Evolutionary conservation across 2,797 vertebrate species (phyloP).

Genomic region (Ambastaia sidthimunki): DNA sequence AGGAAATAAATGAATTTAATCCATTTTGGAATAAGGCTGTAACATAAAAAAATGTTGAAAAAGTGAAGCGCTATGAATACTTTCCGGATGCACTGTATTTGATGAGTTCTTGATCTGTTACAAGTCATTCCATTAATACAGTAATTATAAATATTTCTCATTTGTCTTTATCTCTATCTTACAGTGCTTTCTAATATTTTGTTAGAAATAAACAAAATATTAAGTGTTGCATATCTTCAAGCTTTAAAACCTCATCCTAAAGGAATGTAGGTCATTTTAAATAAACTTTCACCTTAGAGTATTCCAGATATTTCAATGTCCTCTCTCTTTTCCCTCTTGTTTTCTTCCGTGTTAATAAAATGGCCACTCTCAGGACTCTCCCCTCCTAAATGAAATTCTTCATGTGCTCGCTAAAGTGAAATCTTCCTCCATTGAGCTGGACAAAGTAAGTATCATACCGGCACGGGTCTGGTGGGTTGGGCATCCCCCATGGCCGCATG

Average conservation of each 20-base stretch:
- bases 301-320: constrained; percentile 44
- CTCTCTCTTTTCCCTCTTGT: constrained; percentile 54
- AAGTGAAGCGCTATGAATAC: too few species aligned
- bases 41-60: too few species aligned
- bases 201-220: constrained; percentile 25
- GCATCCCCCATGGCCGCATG: constrained; percentile 68
- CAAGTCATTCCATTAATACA: background rate
- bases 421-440: constrained; percentile 56
- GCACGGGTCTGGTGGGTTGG: constrained; percentile 60
- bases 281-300: background rate
- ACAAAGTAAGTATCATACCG: constrained; percentile 75
- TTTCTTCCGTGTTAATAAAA: constrained; percentile 57
- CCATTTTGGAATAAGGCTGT: too few species aligned
- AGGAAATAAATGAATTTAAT: too few species aligned
- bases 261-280: background rate
- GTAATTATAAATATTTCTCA: constrained; percentile 1
- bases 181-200: constrained; percentile 8
- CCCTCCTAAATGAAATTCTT: constrained; percentile 82
- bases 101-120: too few species aligned
- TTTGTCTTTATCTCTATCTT: constrained; percentile 7
- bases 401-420: constrained; percentile 74
- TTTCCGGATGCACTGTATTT: too few species aligned
- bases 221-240: background rate
- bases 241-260: background rate
- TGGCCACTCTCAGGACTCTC: constrained; percentile 72